Evolutionary conservation across 2,113 vertebrate genomes (phyloP).

Genomic region (Jaculus jaculus): DNA sequence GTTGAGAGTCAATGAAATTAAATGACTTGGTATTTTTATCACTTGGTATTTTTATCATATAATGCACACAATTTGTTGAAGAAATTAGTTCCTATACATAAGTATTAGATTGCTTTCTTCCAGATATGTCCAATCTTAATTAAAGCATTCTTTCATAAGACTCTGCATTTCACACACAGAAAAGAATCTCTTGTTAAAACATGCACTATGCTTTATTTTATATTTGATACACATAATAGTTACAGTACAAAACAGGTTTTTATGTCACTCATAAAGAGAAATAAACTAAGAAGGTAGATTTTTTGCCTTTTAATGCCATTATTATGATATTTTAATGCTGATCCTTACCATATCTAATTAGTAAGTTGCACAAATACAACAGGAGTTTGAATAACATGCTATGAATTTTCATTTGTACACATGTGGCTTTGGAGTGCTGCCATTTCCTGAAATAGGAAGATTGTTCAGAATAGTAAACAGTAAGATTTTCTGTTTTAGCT

Average conservation of each 20-base stretch:
- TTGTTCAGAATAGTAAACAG: slow-evolving; percentile 62
- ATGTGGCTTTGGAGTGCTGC: slow-evolving; percentile 47
- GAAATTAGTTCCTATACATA: slow-evolving; percentile 35
- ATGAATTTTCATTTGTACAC: slow-evolving; percentile 66
- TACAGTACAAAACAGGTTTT: slow-evolving; percentile 48
- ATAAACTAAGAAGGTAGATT: slow-evolving; percentile 12
- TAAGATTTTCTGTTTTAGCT: slow-evolving; percentile 64
- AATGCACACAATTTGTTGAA: slow-evolving; percentile 35
- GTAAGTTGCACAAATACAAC: slow-evolving; percentile 72
- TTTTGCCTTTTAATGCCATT: slow-evolving; percentile 34
- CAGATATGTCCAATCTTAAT: slow-evolving; percentile 46
- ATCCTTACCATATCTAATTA: slow-evolving; percentile 47
- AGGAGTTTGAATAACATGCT: not conserved
- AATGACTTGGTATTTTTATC: not conserved
- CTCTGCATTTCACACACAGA: slow-evolving; percentile 28
- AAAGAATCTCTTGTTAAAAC: slow-evolving; percentile 68
- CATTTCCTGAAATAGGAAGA: slow-evolving; percentile 54
- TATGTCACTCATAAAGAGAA: slow-evolving; percentile 63
- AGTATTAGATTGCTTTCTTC: slow-evolving; percentile 10
- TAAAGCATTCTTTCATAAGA: slow-evolving; percentile 36
- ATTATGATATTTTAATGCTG: not conserved
- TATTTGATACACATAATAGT: slow-evolving; percentile 64
- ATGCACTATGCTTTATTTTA: slow-evolving; percentile 71
- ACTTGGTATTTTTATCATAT: not conserved
- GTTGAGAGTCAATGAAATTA: not conserved